Evolutionary conservation across 2,797 vertebrate genomes (phyloP).

Genomic region (Lophotriccus pileatus): DNA sequence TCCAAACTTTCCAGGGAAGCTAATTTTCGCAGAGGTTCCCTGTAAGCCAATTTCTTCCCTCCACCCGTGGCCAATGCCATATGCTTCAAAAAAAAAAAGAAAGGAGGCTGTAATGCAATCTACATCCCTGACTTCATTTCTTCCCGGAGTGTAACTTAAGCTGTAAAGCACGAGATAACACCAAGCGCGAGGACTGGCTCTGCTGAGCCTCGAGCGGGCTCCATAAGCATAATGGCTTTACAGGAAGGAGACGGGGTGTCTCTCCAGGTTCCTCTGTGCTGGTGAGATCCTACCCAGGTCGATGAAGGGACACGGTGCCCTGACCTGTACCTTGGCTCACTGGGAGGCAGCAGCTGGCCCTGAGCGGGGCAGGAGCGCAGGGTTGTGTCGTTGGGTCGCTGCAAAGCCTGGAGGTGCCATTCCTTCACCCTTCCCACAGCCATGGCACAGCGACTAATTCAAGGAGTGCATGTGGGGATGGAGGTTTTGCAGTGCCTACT

Average conservation of each 20-base stretch:
- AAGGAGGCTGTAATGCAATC: not conserved
- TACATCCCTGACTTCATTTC: not conserved
- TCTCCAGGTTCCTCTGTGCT: not conserved
- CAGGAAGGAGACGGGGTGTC: not conserved
- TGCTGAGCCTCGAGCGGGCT: not conserved
- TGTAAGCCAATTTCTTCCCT: not conserved
- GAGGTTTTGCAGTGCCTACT: not conserved
- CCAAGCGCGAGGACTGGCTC: not conserved
- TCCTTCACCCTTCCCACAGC: not conserved
- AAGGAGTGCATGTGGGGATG: rapidly evolving
- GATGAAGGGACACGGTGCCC: not conserved
- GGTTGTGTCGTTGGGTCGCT: rapidly evolving
- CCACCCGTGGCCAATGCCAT: not conserved
- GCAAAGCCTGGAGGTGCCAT: rapidly evolving
- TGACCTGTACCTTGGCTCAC: not conserved
- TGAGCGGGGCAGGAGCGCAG: rapidly evolving
- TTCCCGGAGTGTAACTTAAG: not conserved
- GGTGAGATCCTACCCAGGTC: not conserved
- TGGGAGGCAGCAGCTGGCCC: not conserved
- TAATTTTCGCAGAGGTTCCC: not conserved
- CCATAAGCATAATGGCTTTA: not conserved
- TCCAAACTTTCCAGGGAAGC: not conserved
- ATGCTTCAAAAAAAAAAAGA: not conserved
- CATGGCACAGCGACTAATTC: rapidly evolving
- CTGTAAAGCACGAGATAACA: not conserved